Evolutionary conservation across 2,113 vertebrate genomes (phyloP).

Genomic region (Vulpes ferrilata): DNA sequence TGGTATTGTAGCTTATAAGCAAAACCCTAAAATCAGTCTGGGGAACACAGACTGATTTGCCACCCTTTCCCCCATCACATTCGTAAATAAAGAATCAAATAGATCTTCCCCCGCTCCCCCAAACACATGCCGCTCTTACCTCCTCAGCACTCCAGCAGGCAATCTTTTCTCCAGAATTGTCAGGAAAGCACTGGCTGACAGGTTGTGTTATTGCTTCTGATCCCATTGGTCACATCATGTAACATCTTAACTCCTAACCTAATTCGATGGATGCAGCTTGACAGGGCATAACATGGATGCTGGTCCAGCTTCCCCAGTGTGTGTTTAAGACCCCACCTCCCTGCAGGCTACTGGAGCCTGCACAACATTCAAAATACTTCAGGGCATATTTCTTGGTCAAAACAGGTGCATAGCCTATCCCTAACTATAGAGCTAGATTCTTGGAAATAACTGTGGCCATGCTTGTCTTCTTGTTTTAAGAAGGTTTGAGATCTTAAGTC

Average conservation of each 20-base stretch:
- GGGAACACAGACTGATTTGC: neutral
- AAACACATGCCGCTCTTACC: neutral
- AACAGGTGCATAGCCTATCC: neutral
- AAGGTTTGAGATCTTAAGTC: neutral
- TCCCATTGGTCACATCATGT: constrained; percentile 72
- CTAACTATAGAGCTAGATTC: neutral
- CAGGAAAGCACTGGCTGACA: constrained; percentile 47
- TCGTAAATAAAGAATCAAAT: neutral
- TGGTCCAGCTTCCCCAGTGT: neutral
- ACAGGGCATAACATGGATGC: constrained; percentile 59
- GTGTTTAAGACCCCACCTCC: neutral
- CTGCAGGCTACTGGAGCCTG: neutral
- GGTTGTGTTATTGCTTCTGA: constrained; percentile 71
- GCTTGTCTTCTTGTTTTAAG: neutral
- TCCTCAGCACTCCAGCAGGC: neutral
- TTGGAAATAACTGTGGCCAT: neutral
- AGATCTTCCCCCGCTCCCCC: accelerated
- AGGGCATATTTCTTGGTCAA: neutral
- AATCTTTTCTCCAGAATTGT: neutral
- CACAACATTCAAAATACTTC: neutral
- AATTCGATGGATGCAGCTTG: constrained; percentile 74
- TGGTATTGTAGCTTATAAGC: neutral
- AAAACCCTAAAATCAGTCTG: constrained; percentile 10
- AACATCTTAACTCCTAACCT: constrained; percentile 76
- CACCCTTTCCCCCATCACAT: neutral